Conservation (phyloP, 2,113 vertebrate species). For the Numenius arquata region DNA sequence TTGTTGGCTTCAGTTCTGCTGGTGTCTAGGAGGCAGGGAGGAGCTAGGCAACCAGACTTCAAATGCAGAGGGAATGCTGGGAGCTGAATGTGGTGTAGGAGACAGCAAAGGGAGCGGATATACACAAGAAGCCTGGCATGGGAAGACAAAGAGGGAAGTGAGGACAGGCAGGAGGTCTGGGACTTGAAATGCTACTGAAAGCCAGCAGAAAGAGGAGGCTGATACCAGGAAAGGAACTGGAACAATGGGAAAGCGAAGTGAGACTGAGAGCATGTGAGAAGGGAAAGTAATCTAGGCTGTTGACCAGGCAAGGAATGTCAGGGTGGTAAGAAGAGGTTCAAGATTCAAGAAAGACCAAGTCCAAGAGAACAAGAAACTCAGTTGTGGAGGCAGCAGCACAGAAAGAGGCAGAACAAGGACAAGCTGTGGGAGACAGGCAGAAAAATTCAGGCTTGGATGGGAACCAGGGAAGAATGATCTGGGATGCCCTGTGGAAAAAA, state of each 20-base stretch:
- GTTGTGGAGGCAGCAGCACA: background rate
- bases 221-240: background rate
- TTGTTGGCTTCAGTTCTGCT: background rate
- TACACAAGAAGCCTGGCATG: background rate
- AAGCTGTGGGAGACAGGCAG: background rate
- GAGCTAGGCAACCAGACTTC: background rate
- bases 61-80: background rate
- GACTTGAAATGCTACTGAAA: background rate
- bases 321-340: background rate
- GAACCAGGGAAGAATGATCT: conserved; percentile 16
- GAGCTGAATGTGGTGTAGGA: background rate
- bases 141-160: background rate
- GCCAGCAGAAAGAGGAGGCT: background rate
- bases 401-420: conserved; percentile 10
- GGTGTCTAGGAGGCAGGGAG: background rate
- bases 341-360: background rate
- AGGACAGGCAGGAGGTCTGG: background rate
- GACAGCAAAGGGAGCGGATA: background rate
- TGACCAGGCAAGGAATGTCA: background rate
- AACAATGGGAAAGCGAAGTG: background rate
- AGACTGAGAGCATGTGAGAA: background rate
- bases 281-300: background rate
- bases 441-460: background rate
- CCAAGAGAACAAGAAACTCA: background rate
- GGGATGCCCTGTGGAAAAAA: conserved; percentile 25